Conservation (phyloP, 2,797 vertebrate species). For the Pangasius djambal region DNA sequence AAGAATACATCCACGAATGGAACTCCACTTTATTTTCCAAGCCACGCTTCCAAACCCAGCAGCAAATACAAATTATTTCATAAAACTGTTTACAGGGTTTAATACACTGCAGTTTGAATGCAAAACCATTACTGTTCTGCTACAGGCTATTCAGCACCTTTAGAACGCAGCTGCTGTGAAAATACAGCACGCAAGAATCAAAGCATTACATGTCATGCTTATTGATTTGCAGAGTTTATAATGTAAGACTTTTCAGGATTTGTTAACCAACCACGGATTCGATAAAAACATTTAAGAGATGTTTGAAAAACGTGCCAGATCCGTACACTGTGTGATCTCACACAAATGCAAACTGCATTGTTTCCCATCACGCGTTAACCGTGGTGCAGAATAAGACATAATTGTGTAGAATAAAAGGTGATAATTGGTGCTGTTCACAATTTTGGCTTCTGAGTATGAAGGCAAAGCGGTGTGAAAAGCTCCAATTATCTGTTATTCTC, state of each 20-base stretch:
- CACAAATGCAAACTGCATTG: background rate
- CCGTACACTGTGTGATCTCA: background rate
- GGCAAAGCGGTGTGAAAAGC: background rate
- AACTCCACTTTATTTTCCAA: constrained; percentile 14
- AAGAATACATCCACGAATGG: background rate
- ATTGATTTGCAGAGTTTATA: background rate
- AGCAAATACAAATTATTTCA: constrained; percentile 17
- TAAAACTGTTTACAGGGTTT: constrained; percentile 20
- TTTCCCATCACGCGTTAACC: background rate
- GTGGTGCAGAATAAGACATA: background rate
- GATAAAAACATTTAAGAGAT: background rate
- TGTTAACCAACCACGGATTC: background rate
- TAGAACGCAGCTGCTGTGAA: background rate
- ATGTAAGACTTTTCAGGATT: background rate
- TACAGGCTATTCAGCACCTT: background rate
- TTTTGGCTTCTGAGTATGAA: background rate
- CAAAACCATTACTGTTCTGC: background rate
- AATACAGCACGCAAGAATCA: background rate
- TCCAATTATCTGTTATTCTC: constrained; percentile 9
- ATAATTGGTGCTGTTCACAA: constrained; percentile 5
- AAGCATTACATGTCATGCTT: background rate
- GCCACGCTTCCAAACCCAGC: background rate
- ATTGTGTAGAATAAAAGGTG: constrained; percentile 2
- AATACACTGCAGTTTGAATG: constrained; percentile 11
- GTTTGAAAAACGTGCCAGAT: background rate